These are phyloP conservation scores for Arvicanthis niloticus DNA, from an alignment of 2,113 vertebrate species.

Conservation along the genomic window DNA sequence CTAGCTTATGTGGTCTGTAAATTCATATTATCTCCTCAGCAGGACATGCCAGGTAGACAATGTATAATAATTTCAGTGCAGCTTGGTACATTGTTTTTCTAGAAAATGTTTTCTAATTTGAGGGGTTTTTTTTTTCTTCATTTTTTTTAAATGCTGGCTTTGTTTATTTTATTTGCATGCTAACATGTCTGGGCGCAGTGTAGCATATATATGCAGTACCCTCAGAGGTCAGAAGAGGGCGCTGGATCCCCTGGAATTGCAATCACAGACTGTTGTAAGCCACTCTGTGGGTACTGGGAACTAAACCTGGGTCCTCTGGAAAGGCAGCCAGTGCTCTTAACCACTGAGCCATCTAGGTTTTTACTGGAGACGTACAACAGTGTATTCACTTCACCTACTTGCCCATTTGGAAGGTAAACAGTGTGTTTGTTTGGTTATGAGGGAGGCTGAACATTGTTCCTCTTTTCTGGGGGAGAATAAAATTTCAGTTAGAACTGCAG, in stretches of 20 bases:
- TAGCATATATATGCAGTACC: background rate
- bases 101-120: background rate
- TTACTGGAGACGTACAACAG: background rate
- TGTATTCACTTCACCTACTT: background rate
- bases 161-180: background rate
- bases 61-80: background rate
- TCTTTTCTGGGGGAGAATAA: conserved; percentile 6
- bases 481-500: conserved; percentile 35
- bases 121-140: background rate
- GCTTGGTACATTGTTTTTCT: background rate
- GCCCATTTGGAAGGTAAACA: background rate
- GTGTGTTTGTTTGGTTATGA: background rate
- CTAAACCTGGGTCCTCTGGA: background rate
- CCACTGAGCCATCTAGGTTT: background rate
- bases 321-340: too few species aligned
- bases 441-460: background rate
- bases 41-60: background rate
- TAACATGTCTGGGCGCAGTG: background rate
- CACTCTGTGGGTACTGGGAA: background rate
- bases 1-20: background rate
- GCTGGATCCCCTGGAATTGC: background rate
- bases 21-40: background rate
- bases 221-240: background rate
- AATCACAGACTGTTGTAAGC: background rate
- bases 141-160: background rate